These are phyloP conservation scores for Anas platyrhynchos DNA, from an alignment of 2,113 vertebrate species.

Conservation along the genomic window DNA sequence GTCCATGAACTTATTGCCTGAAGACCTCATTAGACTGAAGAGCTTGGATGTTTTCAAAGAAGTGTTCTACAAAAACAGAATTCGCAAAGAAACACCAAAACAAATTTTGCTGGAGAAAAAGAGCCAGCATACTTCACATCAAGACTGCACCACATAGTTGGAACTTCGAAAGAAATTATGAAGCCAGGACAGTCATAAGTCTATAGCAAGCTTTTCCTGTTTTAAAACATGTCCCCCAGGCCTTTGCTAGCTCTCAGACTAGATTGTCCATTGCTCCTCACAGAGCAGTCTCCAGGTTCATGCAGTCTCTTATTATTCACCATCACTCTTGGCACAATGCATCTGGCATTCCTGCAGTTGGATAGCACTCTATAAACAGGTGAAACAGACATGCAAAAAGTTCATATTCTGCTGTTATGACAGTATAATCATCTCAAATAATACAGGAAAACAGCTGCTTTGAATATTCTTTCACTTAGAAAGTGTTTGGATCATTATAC, in stretches of 20 bases:
- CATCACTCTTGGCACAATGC: neutral
- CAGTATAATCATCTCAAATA: slow-evolving; percentile 68
- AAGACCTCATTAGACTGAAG: neutral
- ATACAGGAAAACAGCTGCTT: slow-evolving; percentile 60
- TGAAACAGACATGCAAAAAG: slow-evolving; percentile 36
- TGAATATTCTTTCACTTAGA: slow-evolving; percentile 4
- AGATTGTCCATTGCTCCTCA: neutral
- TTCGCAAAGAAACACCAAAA: neutral
- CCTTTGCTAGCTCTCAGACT: neutral
- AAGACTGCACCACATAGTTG: accelerated
- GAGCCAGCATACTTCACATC: neutral
- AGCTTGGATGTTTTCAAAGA: neutral
- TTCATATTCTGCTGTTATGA: slow-evolving; percentile 48
- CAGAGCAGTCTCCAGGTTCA: neutral
- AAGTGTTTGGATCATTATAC: slow-evolving; percentile 32
- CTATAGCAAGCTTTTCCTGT: neutral
- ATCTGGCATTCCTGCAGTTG: slow-evolving; percentile 1
- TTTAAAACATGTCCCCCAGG: neutral
- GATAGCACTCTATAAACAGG: slow-evolving; percentile 44
- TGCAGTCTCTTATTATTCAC: neutral
- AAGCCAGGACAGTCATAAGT: neutral
- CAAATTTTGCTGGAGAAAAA: neutral
- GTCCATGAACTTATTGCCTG: neutral
- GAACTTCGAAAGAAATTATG: neutral
- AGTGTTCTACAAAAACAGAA: neutral